phyloP scores from a whole-genome alignment of 1,140 invertebrate species.

The Hylyphantes graminicola region DNA sequence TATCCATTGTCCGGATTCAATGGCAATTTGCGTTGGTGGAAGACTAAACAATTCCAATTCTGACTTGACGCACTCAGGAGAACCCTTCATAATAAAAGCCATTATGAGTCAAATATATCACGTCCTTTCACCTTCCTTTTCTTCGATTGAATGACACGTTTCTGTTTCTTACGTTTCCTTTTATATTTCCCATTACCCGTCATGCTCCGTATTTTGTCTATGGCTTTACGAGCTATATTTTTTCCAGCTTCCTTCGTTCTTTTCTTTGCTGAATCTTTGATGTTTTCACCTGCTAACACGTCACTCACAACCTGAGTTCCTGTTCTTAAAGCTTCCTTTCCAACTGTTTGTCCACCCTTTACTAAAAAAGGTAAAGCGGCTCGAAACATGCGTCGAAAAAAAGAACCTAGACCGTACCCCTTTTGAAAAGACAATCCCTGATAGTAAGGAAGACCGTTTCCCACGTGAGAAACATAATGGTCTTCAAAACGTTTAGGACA shows the following conservation, averaged over 20 bases:
- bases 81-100: constrained; percentile 17
- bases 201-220: background rate
- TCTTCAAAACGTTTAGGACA: constrained; percentile 20
- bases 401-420: constrained; percentile 2
- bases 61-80: constrained; percentile 40
- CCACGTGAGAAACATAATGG: background rate
- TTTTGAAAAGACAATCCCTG: background rate
- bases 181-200: constrained; percentile 28
- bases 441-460: constrained; percentile 19
- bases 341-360: constrained; percentile 3
- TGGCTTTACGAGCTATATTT: constrained; percentile 3
- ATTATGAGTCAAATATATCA: constrained; percentile 32
- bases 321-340: constrained; percentile 18
- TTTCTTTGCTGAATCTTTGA: background rate
- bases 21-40: constrained; percentile 19
- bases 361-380: constrained; percentile 23
- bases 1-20: constrained; percentile 24
- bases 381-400: background rate
- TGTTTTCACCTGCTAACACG: constrained; percentile 8
- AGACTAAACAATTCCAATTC: constrained; percentile 43
- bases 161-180: constrained; percentile 12
- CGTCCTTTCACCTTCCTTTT: background rate
- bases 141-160: constrained; percentile 20
- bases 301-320: background rate
- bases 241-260: constrained; percentile 18